Evolutionary conservation across 1,140 invertebrate species (phyloP).

Genomic region (Pogonognathellus flavescens): DNA sequence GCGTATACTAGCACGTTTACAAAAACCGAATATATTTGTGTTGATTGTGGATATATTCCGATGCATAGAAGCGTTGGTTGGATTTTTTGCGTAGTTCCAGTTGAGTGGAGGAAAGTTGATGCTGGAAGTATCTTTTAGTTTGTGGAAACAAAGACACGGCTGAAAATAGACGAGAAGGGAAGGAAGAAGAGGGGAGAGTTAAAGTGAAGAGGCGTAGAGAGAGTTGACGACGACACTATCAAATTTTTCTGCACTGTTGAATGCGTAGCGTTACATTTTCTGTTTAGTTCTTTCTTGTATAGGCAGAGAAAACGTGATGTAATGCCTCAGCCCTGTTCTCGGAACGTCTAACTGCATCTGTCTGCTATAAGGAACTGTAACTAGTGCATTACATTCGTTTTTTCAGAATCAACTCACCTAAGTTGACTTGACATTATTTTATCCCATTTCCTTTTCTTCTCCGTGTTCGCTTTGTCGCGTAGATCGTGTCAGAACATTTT

Average conservation of each 20-base stretch:
- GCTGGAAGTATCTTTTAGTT: background rate
- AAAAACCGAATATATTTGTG: background rate
- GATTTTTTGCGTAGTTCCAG: background rate
- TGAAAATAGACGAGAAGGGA: background rate
- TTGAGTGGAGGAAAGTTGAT: background rate
- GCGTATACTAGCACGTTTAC: too few relatives aligned
- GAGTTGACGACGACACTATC: constrained; percentile 43
- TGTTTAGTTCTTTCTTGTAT: background rate
- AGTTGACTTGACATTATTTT: constrained; percentile 45
- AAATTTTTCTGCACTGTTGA: constrained; percentile 46
- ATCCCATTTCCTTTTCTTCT: constrained; percentile 34
- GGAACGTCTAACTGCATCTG: constrained; percentile 30
- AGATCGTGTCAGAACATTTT: background rate
- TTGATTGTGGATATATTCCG: background rate
- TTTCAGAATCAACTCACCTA: constrained; percentile 2
- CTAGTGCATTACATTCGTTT: background rate
- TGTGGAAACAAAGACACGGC: background rate
- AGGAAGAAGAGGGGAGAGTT: background rate
- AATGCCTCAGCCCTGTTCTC: background rate
- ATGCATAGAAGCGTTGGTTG: background rate
- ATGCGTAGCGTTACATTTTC: constrained; percentile 32
- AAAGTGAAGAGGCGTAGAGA: constrained; percentile 24
- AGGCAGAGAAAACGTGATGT: constrained; percentile 3
- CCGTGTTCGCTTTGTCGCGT: background rate
- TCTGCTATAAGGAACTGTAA: background rate